Percentiles rank a stretch among this genome's conserved stretches.
Evolutionary conservation across 2,888 invertebrate genomes (phyloP).

Genomic region (Amiota communis): DNA sequence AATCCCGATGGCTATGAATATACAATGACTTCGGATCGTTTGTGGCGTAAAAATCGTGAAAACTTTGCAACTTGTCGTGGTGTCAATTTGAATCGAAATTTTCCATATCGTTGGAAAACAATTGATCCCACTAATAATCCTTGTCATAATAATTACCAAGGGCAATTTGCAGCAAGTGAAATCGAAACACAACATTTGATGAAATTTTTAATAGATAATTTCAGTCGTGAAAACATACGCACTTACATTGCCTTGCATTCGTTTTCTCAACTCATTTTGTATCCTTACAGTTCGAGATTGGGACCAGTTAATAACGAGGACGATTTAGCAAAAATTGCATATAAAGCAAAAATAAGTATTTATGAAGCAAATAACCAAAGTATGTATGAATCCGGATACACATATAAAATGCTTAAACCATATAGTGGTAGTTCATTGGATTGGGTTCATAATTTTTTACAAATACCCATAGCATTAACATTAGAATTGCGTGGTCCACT

Average conservation of each 20-base stretch:
- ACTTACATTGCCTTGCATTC: conserved; percentile 78
- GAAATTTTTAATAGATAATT: conserved; percentile 50
- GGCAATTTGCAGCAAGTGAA: conserved; percentile 76
- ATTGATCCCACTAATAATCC: conserved; percentile 75
- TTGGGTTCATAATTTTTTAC: conserved; percentile 47
- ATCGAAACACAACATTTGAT: conserved; percentile 73
- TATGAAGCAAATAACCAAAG: conserved; percentile 52
- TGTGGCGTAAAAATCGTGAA: conserved; percentile 85
- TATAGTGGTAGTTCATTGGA: conserved; percentile 68
- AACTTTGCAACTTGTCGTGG: conserved; percentile 75
- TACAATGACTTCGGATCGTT: conserved; percentile 80
- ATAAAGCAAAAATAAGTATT: conserved; percentile 59
- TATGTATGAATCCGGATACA: conserved; percentile 69
- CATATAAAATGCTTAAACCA: conserved; percentile 41
- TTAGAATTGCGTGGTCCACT: conserved; percentile 67
- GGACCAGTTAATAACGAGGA: conserved; percentile 57
- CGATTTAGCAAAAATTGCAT: conserved; percentile 67
- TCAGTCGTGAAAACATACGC: conserved; percentile 65
- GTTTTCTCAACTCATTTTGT: conserved; percentile 79
- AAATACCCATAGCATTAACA: conserved; percentile 63
- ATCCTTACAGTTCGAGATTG: conserved; percentile 74
- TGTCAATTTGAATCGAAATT: conserved; percentile 81
- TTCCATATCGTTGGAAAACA: conserved; percentile 77
- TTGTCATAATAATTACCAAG: conserved; percentile 77
- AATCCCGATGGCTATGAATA: conserved; percentile 87